A percentile compares a stretch with the other conserved stretches of the same genome.
Evolutionary conservation across 2,113 vertebrate genomes (phyloP).

Genomic region (Poicephalus gulielmi): DNA sequence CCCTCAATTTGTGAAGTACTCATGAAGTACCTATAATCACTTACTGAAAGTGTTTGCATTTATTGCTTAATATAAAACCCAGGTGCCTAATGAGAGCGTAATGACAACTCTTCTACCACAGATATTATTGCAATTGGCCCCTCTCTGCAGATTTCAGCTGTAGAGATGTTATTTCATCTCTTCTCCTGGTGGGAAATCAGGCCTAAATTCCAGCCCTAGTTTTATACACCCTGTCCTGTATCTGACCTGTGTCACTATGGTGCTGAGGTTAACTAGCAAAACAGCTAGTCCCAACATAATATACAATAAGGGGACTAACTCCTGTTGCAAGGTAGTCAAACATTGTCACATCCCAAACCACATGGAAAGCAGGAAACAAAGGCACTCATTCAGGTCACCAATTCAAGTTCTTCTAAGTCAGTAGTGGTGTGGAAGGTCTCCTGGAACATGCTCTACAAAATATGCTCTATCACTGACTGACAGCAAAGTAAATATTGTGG

Average conservation of each 20-base stretch:
- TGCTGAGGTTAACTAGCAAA: not conserved
- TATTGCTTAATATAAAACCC: not conserved
- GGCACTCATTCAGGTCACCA: not conserved
- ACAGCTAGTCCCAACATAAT: not conserved
- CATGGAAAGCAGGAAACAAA: not conserved
- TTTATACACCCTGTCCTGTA: not conserved
- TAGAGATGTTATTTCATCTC: not conserved
- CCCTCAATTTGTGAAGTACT: not conserved
- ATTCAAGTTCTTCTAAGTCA: not conserved
- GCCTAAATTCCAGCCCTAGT: not conserved
- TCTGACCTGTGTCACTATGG: not conserved
- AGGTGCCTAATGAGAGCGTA: not conserved
- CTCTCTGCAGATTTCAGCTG: not conserved
- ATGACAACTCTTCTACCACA: not conserved
- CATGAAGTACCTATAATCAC: not conserved
- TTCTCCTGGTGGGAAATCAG: not conserved
- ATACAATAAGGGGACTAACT: not conserved
- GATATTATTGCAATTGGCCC: not conserved
- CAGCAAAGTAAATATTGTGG: not conserved
- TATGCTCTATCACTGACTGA: not conserved
- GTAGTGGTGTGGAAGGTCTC: not conserved
- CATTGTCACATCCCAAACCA: not conserved
- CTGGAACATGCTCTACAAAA: not conserved
- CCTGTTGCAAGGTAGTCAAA: not conserved
- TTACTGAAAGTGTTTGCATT: not conserved